Evolutionary conservation across 2,113 vertebrate genomes (phyloP).

Genomic region (Pagrus major): DNA sequence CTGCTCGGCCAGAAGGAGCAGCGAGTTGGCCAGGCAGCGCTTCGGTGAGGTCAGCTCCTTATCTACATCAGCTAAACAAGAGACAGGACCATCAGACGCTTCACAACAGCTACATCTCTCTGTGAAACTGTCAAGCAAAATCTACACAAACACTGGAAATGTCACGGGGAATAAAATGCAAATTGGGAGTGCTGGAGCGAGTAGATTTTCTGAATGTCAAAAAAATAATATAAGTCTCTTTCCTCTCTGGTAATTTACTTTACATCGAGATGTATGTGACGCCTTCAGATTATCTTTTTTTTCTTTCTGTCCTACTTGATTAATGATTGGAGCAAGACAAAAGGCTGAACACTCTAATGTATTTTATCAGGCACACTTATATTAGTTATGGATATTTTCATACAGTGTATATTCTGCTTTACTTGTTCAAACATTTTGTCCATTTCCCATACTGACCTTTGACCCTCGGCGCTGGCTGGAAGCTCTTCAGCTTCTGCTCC

Average conservation of each 20-base stretch:
- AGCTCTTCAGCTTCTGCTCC: constrained; percentile 90
- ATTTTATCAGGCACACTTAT: not conserved
- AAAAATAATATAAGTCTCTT: constrained; percentile 33
- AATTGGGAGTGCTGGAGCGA: constrained; percentile 16
- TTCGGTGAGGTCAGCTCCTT: constrained; percentile 81
- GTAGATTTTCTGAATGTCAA: constrained; percentile 53
- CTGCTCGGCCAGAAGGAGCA: constrained; percentile 90
- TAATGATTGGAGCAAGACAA: constrained; percentile 11
- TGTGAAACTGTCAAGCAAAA: constrained; percentile 1
- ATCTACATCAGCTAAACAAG: constrained; percentile 84
- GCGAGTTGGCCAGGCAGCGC: constrained; percentile 88
- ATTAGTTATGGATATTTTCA: not conserved
- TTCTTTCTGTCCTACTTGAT: constrained; percentile 23
- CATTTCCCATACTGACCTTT: constrained; percentile 81
- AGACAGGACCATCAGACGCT: constrained; percentile 24
- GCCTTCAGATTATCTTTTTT: constrained; percentile 13
- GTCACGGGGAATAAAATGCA: constrained; percentile 42
- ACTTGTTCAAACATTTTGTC: not conserved
- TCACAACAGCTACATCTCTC: not conserved
- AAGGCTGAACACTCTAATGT: not conserved
- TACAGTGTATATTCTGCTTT: not conserved
- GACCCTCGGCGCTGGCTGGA: constrained; percentile 81
- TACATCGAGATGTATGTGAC: not conserved
- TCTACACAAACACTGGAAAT: constrained; percentile 44
- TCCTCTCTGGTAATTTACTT: constrained; percentile 22